A percentile compares a stretch with the other conserved stretches of the same genome.
These are phyloP conservation scores for Ceratosolen fusciceps DNA, from an alignment of 1,140 invertebrate species.

Conservation along the genomic window DNA sequence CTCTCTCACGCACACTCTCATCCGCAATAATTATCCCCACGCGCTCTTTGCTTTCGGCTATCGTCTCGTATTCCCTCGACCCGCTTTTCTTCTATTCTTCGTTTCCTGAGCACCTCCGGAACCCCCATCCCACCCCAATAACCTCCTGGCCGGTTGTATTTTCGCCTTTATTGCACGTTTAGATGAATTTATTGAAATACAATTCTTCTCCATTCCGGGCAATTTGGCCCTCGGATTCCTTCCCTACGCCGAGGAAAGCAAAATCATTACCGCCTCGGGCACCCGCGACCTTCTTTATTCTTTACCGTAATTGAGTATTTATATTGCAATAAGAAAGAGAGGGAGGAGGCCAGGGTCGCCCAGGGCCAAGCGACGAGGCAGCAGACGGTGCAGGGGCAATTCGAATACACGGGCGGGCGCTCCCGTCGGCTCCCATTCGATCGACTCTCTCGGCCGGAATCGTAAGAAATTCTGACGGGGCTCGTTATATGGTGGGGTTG, in stretches of 20 bases:
- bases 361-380: not conserved
- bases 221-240: not conserved
- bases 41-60: slow-evolving; percentile 37
- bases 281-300: not conserved
- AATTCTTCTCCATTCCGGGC: slow-evolving; percentile 27
- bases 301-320: slow-evolving; percentile 24
- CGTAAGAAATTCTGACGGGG: too few relatives aligned
- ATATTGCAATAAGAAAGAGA: slow-evolving; percentile 10
- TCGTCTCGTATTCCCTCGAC: slow-evolving; percentile 14
- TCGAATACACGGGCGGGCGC: not conserved
- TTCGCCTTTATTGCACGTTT: slow-evolving; percentile 12
- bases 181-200: slow-evolving; percentile 35
- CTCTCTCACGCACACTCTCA: too few relatives aligned
- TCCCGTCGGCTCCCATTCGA: not conserved
- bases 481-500: too few relatives aligned
- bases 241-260: not conserved
- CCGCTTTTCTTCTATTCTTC: not conserved
- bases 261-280: slow-evolving; percentile 6
- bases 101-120: not conserved
- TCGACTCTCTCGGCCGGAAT: not conserved
- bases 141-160: not conserved
- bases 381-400: not conserved
- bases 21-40: slow-evolving; percentile 29
- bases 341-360: not conserved
- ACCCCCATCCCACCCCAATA: not conserved